Evolutionary conservation across 2,113 vertebrate genomes (phyloP).

Genomic region (Balaeniceps rex): DNA sequence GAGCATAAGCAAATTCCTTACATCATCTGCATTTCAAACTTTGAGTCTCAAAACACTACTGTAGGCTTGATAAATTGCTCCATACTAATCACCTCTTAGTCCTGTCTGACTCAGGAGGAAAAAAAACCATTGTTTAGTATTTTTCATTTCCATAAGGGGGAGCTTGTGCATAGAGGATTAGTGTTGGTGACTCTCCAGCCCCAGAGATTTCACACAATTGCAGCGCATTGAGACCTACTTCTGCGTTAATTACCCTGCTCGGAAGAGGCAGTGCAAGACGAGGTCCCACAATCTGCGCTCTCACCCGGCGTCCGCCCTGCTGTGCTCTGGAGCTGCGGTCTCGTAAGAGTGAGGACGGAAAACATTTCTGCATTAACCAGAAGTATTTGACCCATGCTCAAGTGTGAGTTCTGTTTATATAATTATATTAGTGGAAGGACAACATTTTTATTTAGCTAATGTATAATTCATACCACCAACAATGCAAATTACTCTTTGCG

Average conservation of each 20-base stretch:
- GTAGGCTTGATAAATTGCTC: background rate
- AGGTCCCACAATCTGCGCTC: background rate
- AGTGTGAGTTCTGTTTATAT: background rate
- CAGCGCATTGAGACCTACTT: background rate
- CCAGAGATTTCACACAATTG: background rate
- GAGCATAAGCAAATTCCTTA: background rate
- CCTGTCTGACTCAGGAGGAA: accelerated
- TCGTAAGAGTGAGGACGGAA: background rate
- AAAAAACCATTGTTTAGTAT: background rate
- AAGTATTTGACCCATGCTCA: background rate
- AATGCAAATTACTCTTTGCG: background rate
- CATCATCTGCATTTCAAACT: background rate
- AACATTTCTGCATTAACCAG: background rate
- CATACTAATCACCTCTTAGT: background rate
- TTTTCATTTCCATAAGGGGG: conserved; percentile 77
- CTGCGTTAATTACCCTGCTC: background rate
- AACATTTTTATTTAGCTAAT: background rate
- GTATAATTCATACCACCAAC: background rate
- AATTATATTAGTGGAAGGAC: background rate
- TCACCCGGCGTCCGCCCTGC: background rate
- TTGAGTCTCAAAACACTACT: background rate
- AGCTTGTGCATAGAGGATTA: conserved; percentile 75
- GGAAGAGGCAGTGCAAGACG: background rate
- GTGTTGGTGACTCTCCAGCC: background rate
- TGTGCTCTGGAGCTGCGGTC: background rate